Percentiles rank a stretch among this genome's conserved stretches.
These are phyloP conservation scores for Callipepla californica DNA, from an alignment of 2,113 vertebrate genomes.

Conservation along the genomic window DNA sequence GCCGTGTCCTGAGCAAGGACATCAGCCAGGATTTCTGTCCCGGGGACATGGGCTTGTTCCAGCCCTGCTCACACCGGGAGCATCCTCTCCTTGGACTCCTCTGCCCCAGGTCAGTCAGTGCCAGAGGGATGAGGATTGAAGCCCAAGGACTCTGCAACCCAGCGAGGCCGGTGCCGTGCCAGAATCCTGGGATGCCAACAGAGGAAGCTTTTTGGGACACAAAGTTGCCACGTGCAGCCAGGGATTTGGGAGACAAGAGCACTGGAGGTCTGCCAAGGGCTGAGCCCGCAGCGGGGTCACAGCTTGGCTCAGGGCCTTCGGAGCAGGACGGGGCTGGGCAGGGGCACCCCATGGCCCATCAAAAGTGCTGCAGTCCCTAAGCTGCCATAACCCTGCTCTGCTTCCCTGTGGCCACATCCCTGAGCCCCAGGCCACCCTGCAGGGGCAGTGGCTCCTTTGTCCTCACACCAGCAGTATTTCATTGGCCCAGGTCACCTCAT, in stretches of 20 bases:
- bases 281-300: neutral
- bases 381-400: neutral
- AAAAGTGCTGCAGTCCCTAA: neutral
- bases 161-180: neutral
- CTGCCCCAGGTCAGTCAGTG: neutral
- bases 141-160: neutral
- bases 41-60: neutral
- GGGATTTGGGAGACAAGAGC: neutral
- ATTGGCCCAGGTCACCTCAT: too few relatives aligned
- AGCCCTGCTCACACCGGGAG: neutral
- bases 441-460: neutral
- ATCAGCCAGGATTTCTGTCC: rapidly evolving
- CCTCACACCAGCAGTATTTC: neutral
- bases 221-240: neutral
- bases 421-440: too few relatives aligned
- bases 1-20: neutral
- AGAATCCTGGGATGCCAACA: neutral
- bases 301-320: neutral
- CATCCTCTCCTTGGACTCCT: neutral
- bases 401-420: neutral
- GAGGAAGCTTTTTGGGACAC: neutral
- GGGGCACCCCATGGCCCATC: neutral
- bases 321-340: neutral
- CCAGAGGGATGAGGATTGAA: rapidly evolving
- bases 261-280: neutral